These are phyloP conservation scores for Actinemys pallida DNA, from an alignment of 2,113 vertebrate genomes.

Conservation along the genomic window DNA sequence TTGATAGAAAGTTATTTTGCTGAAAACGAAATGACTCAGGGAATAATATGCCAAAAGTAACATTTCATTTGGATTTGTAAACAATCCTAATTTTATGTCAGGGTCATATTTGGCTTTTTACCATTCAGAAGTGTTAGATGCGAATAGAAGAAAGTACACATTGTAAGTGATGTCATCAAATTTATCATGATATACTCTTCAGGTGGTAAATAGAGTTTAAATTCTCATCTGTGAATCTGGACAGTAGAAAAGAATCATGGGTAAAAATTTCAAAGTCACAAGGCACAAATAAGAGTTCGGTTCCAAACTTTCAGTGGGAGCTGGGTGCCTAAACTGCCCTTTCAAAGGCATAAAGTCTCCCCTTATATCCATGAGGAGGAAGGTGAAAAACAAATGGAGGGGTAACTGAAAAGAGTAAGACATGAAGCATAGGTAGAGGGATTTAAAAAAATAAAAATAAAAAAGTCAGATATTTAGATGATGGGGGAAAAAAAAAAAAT, in stretches of 20 bases:
- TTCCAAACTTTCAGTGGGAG: neutral
- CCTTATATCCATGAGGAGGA: neutral
- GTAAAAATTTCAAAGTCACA: neutral
- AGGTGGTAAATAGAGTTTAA: neutral
- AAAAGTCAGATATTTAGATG: neutral
- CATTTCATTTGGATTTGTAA: neutral
- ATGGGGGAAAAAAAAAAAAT: neutral
- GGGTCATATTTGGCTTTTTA: neutral
- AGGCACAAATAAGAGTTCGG: neutral
- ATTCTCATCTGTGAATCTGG: neutral
- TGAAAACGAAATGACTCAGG: neutral
- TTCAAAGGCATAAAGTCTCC: neutral
- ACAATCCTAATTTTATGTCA: neutral
- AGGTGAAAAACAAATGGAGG: neutral
- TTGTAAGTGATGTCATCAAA: neutral
- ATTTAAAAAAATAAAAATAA: neutral
- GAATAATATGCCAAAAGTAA: neutral
- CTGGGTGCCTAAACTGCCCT: neutral
- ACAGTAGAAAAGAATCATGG: neutral
- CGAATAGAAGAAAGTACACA: neutral
- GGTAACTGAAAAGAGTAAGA: neutral
- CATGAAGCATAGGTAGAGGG: neutral
- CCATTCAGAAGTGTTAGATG: neutral
- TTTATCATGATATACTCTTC: neutral
- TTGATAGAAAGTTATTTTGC: neutral